Base-by-base conservation (phyloP, 2,113 vertebrate species). In the Plectropomus leopardus region DNA sequence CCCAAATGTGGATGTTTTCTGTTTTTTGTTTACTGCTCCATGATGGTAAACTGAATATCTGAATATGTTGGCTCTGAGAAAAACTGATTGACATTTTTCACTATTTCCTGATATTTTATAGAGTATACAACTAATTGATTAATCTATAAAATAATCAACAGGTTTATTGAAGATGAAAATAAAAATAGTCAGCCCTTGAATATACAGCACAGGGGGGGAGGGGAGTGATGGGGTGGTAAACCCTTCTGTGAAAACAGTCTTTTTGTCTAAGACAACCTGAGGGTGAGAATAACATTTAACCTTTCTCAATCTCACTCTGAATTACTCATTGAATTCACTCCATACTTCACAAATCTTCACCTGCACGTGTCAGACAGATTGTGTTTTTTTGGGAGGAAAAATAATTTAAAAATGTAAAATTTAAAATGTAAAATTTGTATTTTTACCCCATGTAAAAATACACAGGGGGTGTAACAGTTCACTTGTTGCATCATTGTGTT, bases 401-500 rank as follows among this genome's bases (percentile, higher is more conserved):
- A 28, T 11, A 61, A 24, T n/a, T n/a, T n/a, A n/a, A n/a, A n/a
- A n/a, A n/a, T n/a, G n/a, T n/a, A n/a, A n/a, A n/a, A n/a, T n/a
- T n/a, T n/a, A n/a, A n/a, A n/a, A n/a, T n/a, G n/a, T n/a, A n/a
- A n/a, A n/a, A n/a, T n/a, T n/a, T n/a, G n/a, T n/a, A n/a, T n/a
- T n/a, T n/a, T n/a, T n/a, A n/a, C n/a, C n/a, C n/a, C n/a, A n/a
- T n/a, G n/a, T n/a, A n/a, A 30, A 15, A 17, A n/a, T 16, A 44
- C 7, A 19, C 9, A 14, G 2, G 0, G 1, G 19, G 5, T 15
- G 50, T 19, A 34, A 40, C 13, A 54, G 19, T 28, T 19, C 61
- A 87, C 64, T 54, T 73, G 69, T 80, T 77, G 77, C 55, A 76
- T 75, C 23, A 5, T 2, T 36, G 17, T 7, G 5, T 65, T 3